Percentiles rank a stretch among this genome's conserved stretches.
Conservation (phyloP, 2,797 vertebrate genomes). For the Anisognathus igniventris region DNA sequence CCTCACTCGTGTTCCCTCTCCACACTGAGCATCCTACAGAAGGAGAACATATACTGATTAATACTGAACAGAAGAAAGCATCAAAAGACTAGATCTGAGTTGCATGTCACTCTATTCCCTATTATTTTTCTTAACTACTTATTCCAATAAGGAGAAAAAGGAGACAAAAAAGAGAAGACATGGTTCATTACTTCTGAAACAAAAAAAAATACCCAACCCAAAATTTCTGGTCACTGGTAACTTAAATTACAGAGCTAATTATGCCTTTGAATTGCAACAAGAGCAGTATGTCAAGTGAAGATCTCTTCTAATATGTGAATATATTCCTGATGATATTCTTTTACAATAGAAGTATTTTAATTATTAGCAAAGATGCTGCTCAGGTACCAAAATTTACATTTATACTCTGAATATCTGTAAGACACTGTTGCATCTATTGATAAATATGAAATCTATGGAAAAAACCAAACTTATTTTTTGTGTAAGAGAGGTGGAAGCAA, state of each 20-base stretch:
- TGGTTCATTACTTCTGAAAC: not conserved
- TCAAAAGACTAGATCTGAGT: not conserved
- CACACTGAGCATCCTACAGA: slow-evolving; percentile 89
- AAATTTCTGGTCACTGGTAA: not conserved
- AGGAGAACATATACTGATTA: not conserved
- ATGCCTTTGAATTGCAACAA: not conserved
- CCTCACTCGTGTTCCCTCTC: slow-evolving; percentile 86
- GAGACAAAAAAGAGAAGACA: too few relatives aligned
- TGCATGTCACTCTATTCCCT: not conserved
- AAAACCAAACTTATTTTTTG: not conserved
- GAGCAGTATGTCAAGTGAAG: not conserved
- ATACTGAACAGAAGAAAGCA: not conserved
- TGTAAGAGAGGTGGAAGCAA: not conserved
- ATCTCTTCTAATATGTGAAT: not conserved
- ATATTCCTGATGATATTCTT: not conserved
- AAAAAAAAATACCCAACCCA: not conserved
- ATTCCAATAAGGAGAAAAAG: not conserved
- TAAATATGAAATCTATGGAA: not conserved
- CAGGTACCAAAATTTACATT: not conserved
- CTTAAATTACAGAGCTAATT: not conserved
- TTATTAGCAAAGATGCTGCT: not conserved
- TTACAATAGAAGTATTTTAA: not conserved
- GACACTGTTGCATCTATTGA: not conserved
- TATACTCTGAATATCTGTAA: not conserved
- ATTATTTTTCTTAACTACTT: not conserved